Conservation (phyloP, 2,797 vertebrate genomes). For the Chelmon rostratus region DNA sequence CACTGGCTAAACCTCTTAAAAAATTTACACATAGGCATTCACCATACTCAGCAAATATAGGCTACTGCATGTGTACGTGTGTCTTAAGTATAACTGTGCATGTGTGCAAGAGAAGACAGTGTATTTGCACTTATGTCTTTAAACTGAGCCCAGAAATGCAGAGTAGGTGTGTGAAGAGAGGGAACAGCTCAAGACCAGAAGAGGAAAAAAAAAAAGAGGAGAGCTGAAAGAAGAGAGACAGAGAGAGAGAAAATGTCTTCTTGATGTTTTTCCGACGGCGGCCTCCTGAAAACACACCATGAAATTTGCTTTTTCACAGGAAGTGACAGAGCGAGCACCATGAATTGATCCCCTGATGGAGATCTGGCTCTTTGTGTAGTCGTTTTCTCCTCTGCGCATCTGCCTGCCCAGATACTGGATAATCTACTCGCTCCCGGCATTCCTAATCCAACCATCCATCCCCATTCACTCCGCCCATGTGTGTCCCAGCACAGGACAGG, state of each 20-base stretch:
- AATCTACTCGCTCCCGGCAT: constrained; percentile 83
- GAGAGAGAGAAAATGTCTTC: constrained; percentile 59
- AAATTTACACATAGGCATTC: constrained; percentile 83
- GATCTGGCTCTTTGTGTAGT: constrained; percentile 86
- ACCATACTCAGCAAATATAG: constrained; percentile 84
- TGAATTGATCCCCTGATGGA: constrained; percentile 86
- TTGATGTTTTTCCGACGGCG: constrained; percentile 68
- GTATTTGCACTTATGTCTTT: constrained; percentile 48
- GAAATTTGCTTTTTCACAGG: constrained; percentile 86
- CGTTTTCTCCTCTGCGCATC: constrained; percentile 82
- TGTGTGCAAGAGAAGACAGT: constrained; percentile 29
- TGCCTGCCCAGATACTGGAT: constrained; percentile 87
- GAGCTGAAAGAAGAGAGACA: constrained; percentile 40
- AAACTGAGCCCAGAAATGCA: constrained; percentile 44
- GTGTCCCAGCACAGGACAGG: constrained; percentile 77
- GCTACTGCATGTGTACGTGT: constrained; percentile 68
- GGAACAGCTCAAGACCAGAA: constrained; percentile 34
- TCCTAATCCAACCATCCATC: constrained; percentile 85
- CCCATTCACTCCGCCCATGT: constrained; percentile 77
- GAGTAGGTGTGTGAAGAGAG: constrained; percentile 8
- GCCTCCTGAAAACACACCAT: constrained; percentile 83
- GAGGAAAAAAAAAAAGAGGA: constrained; percentile 5
- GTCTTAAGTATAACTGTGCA: constrained; percentile 54
- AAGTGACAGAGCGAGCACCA: constrained; percentile 80
- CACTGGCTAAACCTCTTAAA: constrained; percentile 85